phyloP scores from a whole-genome alignment of 2,888 invertebrate genomes.

The Plusia festucae region DNA sequence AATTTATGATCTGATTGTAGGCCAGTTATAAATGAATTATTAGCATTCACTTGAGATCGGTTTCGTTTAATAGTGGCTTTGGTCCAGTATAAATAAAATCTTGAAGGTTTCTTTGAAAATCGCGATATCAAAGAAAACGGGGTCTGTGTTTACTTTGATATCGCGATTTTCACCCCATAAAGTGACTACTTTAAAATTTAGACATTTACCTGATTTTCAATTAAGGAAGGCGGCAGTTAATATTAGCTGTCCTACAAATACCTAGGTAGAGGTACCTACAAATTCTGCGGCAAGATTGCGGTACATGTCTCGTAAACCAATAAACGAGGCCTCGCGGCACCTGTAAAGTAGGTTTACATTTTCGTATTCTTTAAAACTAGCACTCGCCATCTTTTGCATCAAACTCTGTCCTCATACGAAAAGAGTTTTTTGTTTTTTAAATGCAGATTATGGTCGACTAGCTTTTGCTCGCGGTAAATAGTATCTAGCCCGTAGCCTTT shows the following conservation, averaged over 20 bases:
- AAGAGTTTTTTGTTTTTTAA: no score
- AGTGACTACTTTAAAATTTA: no score
- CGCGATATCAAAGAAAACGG: no score
- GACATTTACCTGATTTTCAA: not conserved
- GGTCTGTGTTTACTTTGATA: no score
- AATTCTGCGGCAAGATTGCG: conserved; percentile 4
- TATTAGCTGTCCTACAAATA: conserved; percentile 2
- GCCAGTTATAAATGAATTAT: conserved; percentile 1
- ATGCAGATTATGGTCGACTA: no score
- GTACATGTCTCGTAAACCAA: conserved; percentile 4
- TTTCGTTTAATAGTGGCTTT: not conserved
- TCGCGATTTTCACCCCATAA: no score
- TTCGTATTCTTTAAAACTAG: not conserved
- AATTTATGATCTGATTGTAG: not conserved
- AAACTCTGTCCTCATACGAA: not conserved
- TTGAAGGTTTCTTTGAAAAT: not conserved
- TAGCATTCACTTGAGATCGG: not conserved
- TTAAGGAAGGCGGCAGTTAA: not conserved
- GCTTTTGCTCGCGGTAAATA: no score
- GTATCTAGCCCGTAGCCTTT: no score
- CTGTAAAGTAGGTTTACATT: conserved; percentile 1
- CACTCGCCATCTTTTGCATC: not conserved
- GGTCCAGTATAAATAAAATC: not conserved
- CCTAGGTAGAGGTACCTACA: not conserved
- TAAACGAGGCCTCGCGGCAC: not conserved